Percentiles rank a stretch among this genome's conserved stretches.
Evolutionary conservation across 2,113 vertebrate species (phyloP).

Genomic region (Rousettus leschenaultii): DNA sequence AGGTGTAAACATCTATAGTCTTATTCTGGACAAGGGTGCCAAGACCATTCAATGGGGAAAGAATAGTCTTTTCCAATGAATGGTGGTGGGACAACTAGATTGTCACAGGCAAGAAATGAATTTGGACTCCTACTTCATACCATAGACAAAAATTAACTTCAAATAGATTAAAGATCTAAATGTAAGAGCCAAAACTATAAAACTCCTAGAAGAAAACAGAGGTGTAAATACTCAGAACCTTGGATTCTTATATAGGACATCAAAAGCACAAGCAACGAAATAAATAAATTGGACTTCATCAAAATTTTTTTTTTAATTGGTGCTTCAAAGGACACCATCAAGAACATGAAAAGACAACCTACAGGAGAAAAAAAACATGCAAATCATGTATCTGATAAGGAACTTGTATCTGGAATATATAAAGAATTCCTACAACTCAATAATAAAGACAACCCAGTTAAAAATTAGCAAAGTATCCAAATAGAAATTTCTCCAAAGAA

Average conservation of each 20-base stretch:
- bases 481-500: not conserved
- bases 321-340: not conserved
- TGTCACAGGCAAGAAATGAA: not conserved
- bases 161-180: not conserved
- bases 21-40: not conserved
- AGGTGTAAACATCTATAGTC: not conserved
- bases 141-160: not conserved
- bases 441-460: not conserved
- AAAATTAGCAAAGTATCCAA: not conserved
- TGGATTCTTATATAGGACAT: not conserved
- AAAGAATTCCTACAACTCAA: not conserved
- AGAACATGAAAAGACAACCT: not conserved
- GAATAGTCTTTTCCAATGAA: not conserved
- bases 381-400: not conserved
- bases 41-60: not conserved
- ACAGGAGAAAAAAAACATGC: not conserved
- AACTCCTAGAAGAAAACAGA: not conserved
- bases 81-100: not conserved
- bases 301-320: not conserved
- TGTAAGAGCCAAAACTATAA: not conserved
- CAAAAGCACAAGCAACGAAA: not conserved
- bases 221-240: not conserved
- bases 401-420: not conserved
- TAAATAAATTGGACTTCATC: not conserved
- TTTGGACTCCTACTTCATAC: not conserved